Conservation (phyloP, 2,888 invertebrate species). For the Odontocolon sp. region DNA sequence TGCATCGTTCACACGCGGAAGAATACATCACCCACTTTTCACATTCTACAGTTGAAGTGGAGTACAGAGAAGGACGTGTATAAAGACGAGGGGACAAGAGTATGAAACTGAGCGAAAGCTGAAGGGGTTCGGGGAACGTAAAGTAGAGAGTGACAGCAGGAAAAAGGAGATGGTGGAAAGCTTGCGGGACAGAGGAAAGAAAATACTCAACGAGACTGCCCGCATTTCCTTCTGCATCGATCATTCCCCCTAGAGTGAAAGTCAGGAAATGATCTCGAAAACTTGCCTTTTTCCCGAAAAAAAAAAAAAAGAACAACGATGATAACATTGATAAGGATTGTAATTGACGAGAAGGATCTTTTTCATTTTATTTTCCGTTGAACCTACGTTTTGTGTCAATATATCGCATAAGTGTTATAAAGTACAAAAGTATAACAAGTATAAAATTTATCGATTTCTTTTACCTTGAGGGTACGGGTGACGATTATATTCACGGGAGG, state of each 20-base stretch:
- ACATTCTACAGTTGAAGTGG: slow-evolving; percentile 24
- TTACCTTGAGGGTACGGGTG: slow-evolving; percentile 31
- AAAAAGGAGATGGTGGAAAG: slow-evolving; percentile 15
- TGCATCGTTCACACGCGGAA: slow-evolving; percentile 26
- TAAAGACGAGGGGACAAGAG: background rate
- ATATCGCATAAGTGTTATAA: too few relatives aligned
- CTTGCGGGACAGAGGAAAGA: slow-evolving; percentile 19
- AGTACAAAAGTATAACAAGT: background rate
- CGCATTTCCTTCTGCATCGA: slow-evolving; percentile 45
- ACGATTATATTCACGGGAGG: slow-evolving; percentile 40
- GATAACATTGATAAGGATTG: too few relatives aligned
- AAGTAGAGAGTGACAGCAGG: background rate
- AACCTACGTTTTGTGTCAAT: too few relatives aligned
- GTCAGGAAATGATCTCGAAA: background rate
- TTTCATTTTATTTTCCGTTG: background rate
- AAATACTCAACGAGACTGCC: slow-evolving; percentile 16
- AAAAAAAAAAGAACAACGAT: background rate
- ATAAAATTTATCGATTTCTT: background rate
- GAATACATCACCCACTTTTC: slow-evolving; percentile 22
- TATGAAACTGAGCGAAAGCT: background rate
- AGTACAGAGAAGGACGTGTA: slow-evolving; percentile 14
- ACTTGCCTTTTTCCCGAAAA: background rate
- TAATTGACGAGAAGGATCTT: background rate
- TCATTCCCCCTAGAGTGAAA: slow-evolving; percentile 2
- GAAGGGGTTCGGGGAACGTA: background rate